phyloP scores from a whole-genome alignment of 2,797 vertebrate genomes.

The Gobionotothen gibberifrons region DNA sequence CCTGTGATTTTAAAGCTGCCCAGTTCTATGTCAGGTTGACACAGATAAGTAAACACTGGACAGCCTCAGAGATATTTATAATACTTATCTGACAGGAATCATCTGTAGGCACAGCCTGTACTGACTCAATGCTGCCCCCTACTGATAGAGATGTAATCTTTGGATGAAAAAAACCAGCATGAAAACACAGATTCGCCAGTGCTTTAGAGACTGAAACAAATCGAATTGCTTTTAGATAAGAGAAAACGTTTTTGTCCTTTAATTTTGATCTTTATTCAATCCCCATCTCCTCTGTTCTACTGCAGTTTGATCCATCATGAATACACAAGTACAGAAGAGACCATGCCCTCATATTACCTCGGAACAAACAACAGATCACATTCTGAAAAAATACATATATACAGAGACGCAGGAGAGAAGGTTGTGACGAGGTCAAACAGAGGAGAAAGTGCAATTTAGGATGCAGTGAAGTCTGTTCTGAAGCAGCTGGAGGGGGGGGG shows the following conservation, averaged over 20 bases:
- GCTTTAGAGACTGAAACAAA: not conserved
- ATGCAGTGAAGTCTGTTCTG: conserved; percentile 41
- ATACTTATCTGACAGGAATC: conserved; percentile 4
- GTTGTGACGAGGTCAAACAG: conserved; percentile 28
- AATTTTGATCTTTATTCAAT: conserved; percentile 73
- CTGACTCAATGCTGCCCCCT: conserved; percentile 72
- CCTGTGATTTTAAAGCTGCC: not conserved
- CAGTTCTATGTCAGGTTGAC: not conserved
- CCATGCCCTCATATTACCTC: conserved; percentile 64
- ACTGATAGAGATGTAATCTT: conserved; percentile 17
- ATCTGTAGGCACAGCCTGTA: not conserved
- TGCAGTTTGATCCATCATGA: conserved; percentile 57
- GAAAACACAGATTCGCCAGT: not conserved
- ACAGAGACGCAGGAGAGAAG: conserved; percentile 42
- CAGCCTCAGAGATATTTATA: not conserved
- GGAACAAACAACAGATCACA: conserved; percentile 54
- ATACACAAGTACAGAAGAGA: conserved; percentile 56
- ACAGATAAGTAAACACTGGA: conserved; percentile 6
- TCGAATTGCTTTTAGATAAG: not conserved
- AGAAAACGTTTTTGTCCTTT: not conserved
- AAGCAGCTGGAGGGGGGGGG: conserved; percentile 7
- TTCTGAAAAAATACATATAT: conserved; percentile 34
- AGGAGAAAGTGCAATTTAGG: conserved; percentile 48
- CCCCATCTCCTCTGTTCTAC: conserved; percentile 57
- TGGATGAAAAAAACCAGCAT: not conserved